phyloP scores from a whole-genome alignment of 1,140 invertebrate genomes.

The Drosophila santomea region DNA sequence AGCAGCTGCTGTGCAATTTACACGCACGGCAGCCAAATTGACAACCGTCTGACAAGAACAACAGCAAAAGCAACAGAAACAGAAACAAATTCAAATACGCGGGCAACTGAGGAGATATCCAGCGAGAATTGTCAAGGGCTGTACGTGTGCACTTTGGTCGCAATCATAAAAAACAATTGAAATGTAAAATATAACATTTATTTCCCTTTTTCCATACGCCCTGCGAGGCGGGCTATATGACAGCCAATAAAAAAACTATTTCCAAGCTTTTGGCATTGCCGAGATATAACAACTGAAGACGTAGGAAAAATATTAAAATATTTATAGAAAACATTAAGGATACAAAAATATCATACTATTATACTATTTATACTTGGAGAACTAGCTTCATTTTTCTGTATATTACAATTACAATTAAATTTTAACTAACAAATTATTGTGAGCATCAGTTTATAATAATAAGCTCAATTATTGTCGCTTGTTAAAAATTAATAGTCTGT shows the following conservation, averaged over 20 bases:
- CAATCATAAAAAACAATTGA: conserved; percentile 83
- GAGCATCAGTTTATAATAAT: too few relatives aligned
- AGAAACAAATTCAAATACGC: neutral
- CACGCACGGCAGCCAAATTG: conserved; percentile 77
- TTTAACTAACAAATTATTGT: too few relatives aligned
- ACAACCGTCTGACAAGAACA: conserved; percentile 65
- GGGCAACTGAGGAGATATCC: conserved; percentile 35
- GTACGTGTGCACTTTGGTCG: conserved; percentile 77
- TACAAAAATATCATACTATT: too few relatives aligned
- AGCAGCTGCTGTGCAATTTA: conserved; percentile 81
- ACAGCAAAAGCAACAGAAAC: conserved; percentile 26
- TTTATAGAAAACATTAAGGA: too few relatives aligned
- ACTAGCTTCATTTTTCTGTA: too few relatives aligned
- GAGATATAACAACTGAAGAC: too few relatives aligned
- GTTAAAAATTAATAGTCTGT: too few relatives aligned
- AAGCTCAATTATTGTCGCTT: too few relatives aligned
- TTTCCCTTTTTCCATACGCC: conserved; percentile 32
- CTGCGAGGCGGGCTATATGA: neutral
- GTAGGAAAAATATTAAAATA: too few relatives aligned
- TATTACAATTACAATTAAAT: too few relatives aligned
- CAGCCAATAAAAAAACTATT: neutral
- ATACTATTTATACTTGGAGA: too few relatives aligned
- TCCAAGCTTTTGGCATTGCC: too few relatives aligned
- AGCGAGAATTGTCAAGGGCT: conserved; percentile 43
- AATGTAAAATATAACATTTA: conserved; percentile 82